phyloP scores from a whole-genome alignment of 2,113 vertebrate genomes.

The Malaclemys terrapin region DNA sequence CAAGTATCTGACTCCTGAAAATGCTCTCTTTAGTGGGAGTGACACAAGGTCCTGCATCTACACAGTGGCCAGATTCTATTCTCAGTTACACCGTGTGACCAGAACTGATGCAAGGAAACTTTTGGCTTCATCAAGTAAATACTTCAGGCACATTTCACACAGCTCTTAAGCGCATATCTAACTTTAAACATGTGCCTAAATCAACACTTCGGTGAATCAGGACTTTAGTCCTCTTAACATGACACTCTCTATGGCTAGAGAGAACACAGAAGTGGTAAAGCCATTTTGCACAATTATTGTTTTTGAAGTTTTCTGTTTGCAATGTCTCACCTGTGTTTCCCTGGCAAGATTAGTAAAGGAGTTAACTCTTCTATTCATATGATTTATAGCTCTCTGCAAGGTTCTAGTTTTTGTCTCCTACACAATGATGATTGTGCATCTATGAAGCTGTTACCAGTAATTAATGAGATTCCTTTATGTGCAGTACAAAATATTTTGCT shows the following conservation, averaged over 20 bases:
- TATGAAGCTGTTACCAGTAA: neutral
- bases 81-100: neutral
- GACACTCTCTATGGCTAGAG: neutral
- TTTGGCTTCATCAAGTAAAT: neutral
- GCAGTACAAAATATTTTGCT: neutral
- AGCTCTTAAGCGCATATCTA: neutral
- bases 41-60: neutral
- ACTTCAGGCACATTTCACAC: neutral
- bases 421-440: neutral
- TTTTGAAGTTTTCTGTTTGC: neutral
- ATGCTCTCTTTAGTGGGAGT: neutral
- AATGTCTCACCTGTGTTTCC: neutral
- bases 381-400: neutral
- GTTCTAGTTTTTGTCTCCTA: neutral
- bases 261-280: neutral
- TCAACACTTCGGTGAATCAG: neutral
- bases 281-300: neutral
- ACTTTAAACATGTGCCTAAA: neutral
- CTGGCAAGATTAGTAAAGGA: neutral
- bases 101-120: neutral
- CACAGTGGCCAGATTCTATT: neutral
- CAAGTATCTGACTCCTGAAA: neutral
- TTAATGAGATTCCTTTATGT: neutral
- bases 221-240: neutral
- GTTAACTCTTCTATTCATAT: neutral